Percentiles rank a stretch among this genome's conserved stretches.
phyloP scores from a whole-genome alignment of 1,140 invertebrate species.

The Ganaspis sp. region DNA sequence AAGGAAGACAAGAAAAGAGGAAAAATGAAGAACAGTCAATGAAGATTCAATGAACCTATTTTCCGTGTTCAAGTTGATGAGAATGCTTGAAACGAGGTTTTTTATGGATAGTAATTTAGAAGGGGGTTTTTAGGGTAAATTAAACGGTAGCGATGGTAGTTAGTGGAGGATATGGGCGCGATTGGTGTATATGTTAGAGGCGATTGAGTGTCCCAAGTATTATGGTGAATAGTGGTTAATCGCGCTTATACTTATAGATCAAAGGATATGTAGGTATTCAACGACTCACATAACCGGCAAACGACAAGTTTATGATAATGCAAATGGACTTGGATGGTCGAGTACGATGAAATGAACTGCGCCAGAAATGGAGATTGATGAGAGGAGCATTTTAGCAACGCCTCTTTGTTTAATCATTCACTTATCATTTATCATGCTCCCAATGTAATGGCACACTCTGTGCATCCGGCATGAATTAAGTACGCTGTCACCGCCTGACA shows the following conservation, averaged over 20 bases:
- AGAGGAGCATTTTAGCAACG: conserved; percentile 43
- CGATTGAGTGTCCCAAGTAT: background rate
- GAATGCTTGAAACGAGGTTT: no score
- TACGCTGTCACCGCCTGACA: conserved; percentile 34
- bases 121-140: background rate
- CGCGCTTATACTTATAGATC: background rate
- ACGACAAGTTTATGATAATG: conserved; percentile 38
- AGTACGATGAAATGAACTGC: conserved; percentile 40
- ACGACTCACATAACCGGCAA: background rate
- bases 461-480: conserved; percentile 44
- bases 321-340: conserved; percentile 36
- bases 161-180: background rate
- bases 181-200: background rate
- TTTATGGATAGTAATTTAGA: no score
- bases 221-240: background rate
- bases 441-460: conserved; percentile 40
- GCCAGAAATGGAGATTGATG: conserved; percentile 52
- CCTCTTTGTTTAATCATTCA: conserved; percentile 55
- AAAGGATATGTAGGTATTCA: conserved; percentile 1
- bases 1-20: no score
- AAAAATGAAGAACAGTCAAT: no score
- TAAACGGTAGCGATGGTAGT: background rate
- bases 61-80: no score
- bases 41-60: no score
- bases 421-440: conserved; percentile 52